Percentiles rank a stretch among this genome's conserved stretches.
Evolutionary conservation across 2,888 invertebrate genomes (phyloP).

Genomic region (Gari tellinella): DNA sequence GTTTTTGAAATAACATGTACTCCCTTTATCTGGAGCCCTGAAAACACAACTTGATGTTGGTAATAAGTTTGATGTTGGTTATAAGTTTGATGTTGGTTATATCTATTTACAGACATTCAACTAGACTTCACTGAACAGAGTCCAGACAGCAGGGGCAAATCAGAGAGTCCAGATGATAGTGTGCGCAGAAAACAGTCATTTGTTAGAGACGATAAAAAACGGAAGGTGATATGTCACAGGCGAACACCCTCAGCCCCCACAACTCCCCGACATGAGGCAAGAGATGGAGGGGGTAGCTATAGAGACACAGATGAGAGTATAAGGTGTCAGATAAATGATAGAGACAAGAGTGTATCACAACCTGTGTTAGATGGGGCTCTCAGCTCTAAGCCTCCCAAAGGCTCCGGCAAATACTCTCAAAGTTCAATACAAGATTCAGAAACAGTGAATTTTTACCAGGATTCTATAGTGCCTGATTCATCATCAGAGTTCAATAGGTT

Average conservation of each 20-base stretch:
- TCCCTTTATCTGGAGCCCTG: no score
- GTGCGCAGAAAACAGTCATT: constrained; percentile 70
- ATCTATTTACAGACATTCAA: constrained; percentile 51
- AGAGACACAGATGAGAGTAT: constrained; percentile 42
- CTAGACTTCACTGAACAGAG: constrained; percentile 35
- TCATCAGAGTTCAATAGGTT: constrained; percentile 24
- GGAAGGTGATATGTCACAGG: constrained; percentile 74
- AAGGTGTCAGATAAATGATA: constrained; percentile 29
- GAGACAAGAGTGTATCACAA: constrained; percentile 61
- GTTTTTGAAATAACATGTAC: no score
- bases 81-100: no score
- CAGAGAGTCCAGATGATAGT: constrained; percentile 43
- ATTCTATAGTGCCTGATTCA: constrained; percentile 35
- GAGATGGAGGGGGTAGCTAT: constrained; percentile 24
- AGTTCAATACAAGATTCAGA: constrained; percentile 40
- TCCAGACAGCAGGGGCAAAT: constrained; percentile 30
- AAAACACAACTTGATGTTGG: no score
- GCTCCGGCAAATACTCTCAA: constrained; percentile 22
- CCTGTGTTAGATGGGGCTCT: constrained; percentile 59
- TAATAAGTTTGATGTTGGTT: no score
- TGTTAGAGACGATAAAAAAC: constrained; percentile 72
- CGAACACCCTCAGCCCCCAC: constrained; percentile 76
- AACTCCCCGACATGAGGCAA: constrained; percentile 70
- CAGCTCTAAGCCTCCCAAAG: constrained; percentile 45
- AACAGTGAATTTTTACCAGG: constrained; percentile 38